Percentiles rank a stretch among this genome's conserved stretches.
Evolutionary conservation across 2,797 vertebrate species (phyloP).

Genomic region (Xerus rutilus): DNA sequence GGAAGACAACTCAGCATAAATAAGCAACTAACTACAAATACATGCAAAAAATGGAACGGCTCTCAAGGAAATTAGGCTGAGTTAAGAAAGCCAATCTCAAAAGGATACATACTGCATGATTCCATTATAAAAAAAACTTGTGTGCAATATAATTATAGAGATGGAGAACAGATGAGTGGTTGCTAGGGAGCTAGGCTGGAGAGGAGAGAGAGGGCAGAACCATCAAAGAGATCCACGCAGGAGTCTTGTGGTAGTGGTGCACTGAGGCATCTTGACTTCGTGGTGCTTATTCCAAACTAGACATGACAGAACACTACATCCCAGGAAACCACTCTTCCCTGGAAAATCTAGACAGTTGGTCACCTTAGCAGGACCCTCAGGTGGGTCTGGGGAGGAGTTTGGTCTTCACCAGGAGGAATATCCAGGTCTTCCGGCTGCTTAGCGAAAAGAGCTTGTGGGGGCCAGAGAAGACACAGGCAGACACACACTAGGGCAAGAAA

Average conservation of each 20-base stretch:
- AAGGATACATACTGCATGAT: not conserved
- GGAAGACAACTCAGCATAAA: not conserved
- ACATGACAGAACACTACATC: not conserved
- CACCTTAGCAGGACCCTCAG: not conserved
- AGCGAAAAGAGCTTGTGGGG: not conserved
- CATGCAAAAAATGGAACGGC: not conserved
- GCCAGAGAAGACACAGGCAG: not conserved
- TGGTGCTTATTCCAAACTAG: not conserved
- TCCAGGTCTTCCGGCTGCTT: not conserved
- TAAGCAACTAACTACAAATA: not conserved
- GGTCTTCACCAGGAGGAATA: not conserved
- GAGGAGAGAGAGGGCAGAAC: not conserved
- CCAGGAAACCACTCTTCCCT: not conserved
- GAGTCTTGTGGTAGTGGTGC: not conserved
- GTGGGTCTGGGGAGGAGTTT: not conserved
- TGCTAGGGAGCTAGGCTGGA: not conserved
- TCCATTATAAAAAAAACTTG: conserved; percentile 36
- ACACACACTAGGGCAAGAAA: not conserved
- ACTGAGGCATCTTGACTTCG: not conserved
- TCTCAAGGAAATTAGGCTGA: conserved; percentile 55
- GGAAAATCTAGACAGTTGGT: not conserved
- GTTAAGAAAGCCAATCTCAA: conserved; percentile 54
- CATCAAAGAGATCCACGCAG: not conserved
- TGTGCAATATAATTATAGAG: conserved; percentile 42
- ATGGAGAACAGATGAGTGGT: conserved; percentile 32